Percentiles rank a stretch among this genome's conserved stretches.
These are phyloP conservation scores for Oncorhynchus tshawytscha DNA, from an alignment of 2,113 vertebrate genomes.

Conservation along the genomic window DNA sequence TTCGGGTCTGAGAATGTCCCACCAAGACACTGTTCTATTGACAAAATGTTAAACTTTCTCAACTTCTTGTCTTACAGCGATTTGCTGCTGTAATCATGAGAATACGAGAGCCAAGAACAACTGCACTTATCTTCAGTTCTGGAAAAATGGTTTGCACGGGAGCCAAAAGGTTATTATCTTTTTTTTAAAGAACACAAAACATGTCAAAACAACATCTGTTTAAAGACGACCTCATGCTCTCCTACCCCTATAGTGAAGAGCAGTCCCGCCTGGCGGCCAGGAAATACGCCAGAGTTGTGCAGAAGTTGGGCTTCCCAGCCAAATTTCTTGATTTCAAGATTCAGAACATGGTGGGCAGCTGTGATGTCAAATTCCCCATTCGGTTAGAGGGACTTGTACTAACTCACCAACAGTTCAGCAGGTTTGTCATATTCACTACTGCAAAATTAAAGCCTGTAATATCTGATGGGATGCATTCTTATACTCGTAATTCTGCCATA, in stretches of 20 bases:
- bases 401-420: constrained; percentile 98
- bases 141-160: constrained; percentile 99
- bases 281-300: constrained; percentile 96
- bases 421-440: constrained; percentile 64
- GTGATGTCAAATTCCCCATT: constrained; percentile 98
- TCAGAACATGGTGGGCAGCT: constrained; percentile 99
- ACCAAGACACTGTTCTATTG: too few relatives aligned
- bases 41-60: constrained; percentile 32
- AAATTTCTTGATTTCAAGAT: constrained; percentile 99
- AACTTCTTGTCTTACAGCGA: constrained; percentile 71
- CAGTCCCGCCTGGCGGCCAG: constrained; percentile 94
- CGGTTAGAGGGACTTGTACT: constrained; percentile 93
- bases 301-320: constrained; percentile 96
- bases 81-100: constrained; percentile 99
- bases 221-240: not conserved
- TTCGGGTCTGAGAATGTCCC: not conserved
- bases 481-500: too few relatives aligned
- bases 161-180: constrained; percentile 86
- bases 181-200: too few relatives aligned
- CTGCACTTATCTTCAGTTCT: constrained; percentile 97
- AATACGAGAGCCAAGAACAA: constrained; percentile 97
- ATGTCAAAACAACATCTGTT: not conserved
- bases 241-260: constrained; percentile 81
- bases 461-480: not conserved
- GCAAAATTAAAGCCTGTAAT: not conserved